Conservation (phyloP, 53 echinoderm and acorn worm species). For the Arbacia lixula region DNA sequence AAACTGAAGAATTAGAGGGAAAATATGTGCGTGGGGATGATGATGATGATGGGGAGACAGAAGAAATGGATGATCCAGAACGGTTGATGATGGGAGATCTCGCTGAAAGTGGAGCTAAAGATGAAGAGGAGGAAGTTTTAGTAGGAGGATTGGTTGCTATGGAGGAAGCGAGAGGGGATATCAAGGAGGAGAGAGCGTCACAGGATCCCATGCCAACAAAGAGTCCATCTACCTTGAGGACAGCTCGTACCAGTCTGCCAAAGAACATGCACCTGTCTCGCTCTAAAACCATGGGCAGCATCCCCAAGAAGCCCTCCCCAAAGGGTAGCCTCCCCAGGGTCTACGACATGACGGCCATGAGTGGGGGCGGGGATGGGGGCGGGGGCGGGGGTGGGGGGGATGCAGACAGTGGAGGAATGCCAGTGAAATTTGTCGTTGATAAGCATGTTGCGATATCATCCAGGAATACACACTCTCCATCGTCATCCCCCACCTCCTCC, state of each 20-base stretch:
- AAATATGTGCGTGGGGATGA: neutral
- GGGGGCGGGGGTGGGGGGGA: too few relatives aligned
- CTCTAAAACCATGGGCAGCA: slow-evolving; percentile 36
- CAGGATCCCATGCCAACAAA: slow-evolving; percentile 1
- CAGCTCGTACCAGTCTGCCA: neutral
- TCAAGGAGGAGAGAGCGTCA: too few relatives aligned
- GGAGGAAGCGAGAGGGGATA: too few relatives aligned
- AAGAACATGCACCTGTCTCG: neutral
- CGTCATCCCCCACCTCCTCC: slow-evolving; percentile 3
- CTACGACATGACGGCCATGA: slow-evolving; percentile 57
- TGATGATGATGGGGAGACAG: neutral
- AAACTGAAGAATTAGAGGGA: neutral
- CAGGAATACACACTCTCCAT: slow-evolving; percentile 21
- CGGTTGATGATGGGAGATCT: neutral
- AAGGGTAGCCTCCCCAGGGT: slow-evolving; percentile 16
- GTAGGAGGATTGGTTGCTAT: neutral
- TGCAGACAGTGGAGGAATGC: neutral
- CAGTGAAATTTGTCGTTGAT: slow-evolving; percentile 46
- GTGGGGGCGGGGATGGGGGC: slow-evolving; percentile 34
- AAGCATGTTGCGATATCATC: slow-evolving; percentile 50
- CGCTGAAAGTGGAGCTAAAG: too few relatives aligned
- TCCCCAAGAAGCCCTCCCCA: slow-evolving; percentile 11
- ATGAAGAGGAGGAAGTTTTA: neutral
- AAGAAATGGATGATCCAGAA: too few relatives aligned
- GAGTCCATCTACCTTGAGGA: neutral